Evolutionary conservation across 1,140 invertebrate genomes (phyloP), one percentile per base, ranked within the genome.

Genomic region (Anadara kagoshimensis): DNA sequence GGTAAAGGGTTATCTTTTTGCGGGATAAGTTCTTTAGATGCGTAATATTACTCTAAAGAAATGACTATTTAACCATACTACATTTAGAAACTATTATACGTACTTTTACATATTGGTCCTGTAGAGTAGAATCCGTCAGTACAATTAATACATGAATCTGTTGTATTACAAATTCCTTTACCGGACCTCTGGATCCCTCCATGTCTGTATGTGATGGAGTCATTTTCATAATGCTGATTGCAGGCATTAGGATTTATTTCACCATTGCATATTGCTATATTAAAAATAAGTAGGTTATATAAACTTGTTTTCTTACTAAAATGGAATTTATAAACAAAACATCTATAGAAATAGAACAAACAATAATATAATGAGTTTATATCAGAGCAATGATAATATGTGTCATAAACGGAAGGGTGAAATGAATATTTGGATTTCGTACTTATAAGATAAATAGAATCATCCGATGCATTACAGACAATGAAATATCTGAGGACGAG

Each of bases 41-140:
- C 8, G 20, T 16, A 10, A 8, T 4, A 8, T 57, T 26, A 57
- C 14, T 2, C 29, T 57, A 26, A 8, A 5, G 36, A 41, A 43
- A 3, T 43, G n/a, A 22, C 54, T 12, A 5, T 11, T 29, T 57
- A 36, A 16, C 36, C 11, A 18, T 11, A 14, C 2, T 12, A 22
- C n/a, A 8, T 53, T n/a, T n/a, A n/a, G n/a, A n/a, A n/a, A n/a
- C n/a, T n/a, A n/a, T n/a, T n/a, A n/a, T 53, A 57, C 67, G 36
- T 70, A 70, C 69, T 63, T n/a, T 18, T 22, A 57, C 69, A 70
- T 14, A 45, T 18, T 45, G 69, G 69, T 54, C 69, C 69, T 44
- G 63, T 47, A 5, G 58, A 54, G 24, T 63, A 70, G 24, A 70
- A 70, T 45, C 69, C 69, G 11, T 56, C 49, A 63, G 54, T 70